Evolutionary conservation across 2,113 vertebrate genomes (phyloP).

Genomic region (Natator depressus): DNA sequence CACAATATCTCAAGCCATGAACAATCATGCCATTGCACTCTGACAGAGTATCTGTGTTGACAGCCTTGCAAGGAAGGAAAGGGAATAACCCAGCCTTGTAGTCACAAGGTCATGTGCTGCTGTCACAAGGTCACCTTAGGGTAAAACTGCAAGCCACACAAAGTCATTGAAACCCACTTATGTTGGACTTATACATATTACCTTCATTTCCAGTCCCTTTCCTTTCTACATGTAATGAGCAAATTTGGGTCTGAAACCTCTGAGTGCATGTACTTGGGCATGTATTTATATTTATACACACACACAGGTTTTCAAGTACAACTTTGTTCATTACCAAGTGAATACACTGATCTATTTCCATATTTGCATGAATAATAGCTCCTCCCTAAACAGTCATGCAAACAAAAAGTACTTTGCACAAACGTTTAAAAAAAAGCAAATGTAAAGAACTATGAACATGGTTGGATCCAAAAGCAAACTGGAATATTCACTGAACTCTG

Average conservation of each 20-base stretch:
- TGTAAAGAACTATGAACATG: background rate
- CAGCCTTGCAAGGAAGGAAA: background rate
- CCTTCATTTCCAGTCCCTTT: background rate
- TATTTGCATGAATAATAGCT: background rate
- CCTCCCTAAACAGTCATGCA: background rate
- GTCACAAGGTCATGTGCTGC: constrained; percentile 38
- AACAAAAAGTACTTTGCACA: background rate
- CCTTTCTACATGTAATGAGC: background rate
- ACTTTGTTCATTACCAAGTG: background rate
- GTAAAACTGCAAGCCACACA: fast-evolving
- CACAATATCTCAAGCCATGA: constrained; percentile 20
- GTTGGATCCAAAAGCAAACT: background rate
- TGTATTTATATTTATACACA: background rate
- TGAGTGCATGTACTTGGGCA: no score
- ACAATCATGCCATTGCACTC: background rate
- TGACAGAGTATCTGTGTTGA: constrained; percentile 26
- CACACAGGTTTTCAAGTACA: background rate
- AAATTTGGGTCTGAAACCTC: background rate
- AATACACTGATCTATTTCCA: background rate
- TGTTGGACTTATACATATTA: background rate
- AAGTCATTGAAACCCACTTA: background rate
- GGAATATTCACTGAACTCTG: background rate
- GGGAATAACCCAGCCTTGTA: background rate
- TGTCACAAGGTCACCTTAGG: constrained; percentile 33
- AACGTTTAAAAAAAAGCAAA: background rate